A percentile compares a stretch with the other conserved stretches of the same genome.
Evolutionary conservation across 2,113 vertebrate species (phyloP).

Genomic region (Jaculus jaculus): DNA sequence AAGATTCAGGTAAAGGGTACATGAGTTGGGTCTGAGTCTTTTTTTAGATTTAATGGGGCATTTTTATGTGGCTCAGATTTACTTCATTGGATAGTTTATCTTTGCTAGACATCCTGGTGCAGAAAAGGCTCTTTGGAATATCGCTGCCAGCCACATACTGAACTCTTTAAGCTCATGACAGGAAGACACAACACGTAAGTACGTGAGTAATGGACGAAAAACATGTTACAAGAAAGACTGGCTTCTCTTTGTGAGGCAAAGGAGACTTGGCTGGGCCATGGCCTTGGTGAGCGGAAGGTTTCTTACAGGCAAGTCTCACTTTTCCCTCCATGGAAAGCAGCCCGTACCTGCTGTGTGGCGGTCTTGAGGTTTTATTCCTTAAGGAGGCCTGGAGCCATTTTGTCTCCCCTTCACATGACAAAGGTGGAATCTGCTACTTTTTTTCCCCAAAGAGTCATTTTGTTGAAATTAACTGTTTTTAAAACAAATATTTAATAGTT

Average conservation of each 20-base stretch:
- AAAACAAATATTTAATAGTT: slow-evolving; percentile 4
- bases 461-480: not conserved
- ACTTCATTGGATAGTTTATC: not conserved
- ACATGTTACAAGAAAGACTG: not conserved
- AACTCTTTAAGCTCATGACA: not conserved
- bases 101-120: not conserved
- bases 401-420: not conserved
- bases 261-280: not conserved
- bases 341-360: not conserved
- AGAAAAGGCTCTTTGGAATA: not conserved
- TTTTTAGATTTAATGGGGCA: not conserved
- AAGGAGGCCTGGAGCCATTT: not conserved
- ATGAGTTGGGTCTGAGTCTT: not conserved
- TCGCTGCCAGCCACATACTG: too few relatives aligned
- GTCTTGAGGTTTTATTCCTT: slow-evolving; percentile 24
- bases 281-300: not conserved
- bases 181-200: not conserved
- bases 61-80: slow-evolving; percentile 2
- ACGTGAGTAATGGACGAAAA: not conserved
- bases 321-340: not conserved
- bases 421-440: not conserved
- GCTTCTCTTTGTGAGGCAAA: not conserved
- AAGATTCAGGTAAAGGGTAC: not conserved
- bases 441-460: not conserved
- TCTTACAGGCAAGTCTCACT: not conserved